Base-by-base conservation (phyloP, 2,797 vertebrate genomes). In the Sebastes cheni region DNA sequence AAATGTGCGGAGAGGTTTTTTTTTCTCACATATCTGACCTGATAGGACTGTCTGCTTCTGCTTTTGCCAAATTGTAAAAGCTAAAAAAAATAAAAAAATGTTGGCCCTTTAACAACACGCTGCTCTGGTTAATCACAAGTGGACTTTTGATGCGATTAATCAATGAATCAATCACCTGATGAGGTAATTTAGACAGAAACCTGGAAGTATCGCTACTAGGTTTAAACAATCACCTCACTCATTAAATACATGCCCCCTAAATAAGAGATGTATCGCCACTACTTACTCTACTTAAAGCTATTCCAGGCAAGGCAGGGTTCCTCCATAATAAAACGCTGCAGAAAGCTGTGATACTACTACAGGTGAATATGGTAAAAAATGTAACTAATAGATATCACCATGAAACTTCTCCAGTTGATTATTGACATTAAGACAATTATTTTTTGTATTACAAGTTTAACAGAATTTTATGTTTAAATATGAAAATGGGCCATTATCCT, bases 91-190 rank as follows among this genome's bases (percentile, higher is more conserved):
- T 10, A 42, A 42, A 16, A 42, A 42, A 39, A 36, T 36, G 39
- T 42, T 42, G 5, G 6, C 39, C 39, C 25, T 56, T 61, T 16
- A 8, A 58, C 50, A 27, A 6, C 7, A 10, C 4, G 30, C 39
- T 62, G 62, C 32, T 67, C 42, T 30, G 61, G 12, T 61, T 77
- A 72, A 81, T 71, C 34, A 52, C 29, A 69, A 58, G n/a, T 66
- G 4, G 32, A 16, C 10, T 2, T 11, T 30, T 36, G 36, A 70
- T 42, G 54, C 8, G 46, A n/a, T 32, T n/a, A 30, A 61, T 32
- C 29, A 61, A 61, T 61, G 4, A 50, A 72, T 77, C 62, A n/a
- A 39, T 81, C 67, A 36, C 29, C 52, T 4, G 67, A 13, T 18
- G 69, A 59, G 58, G 55, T 32, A 50, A 77, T 50, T 50, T 20